phyloP scores from a whole-genome alignment of 2,797 vertebrate genomes.

The Ctenopoma multispine region DNA sequence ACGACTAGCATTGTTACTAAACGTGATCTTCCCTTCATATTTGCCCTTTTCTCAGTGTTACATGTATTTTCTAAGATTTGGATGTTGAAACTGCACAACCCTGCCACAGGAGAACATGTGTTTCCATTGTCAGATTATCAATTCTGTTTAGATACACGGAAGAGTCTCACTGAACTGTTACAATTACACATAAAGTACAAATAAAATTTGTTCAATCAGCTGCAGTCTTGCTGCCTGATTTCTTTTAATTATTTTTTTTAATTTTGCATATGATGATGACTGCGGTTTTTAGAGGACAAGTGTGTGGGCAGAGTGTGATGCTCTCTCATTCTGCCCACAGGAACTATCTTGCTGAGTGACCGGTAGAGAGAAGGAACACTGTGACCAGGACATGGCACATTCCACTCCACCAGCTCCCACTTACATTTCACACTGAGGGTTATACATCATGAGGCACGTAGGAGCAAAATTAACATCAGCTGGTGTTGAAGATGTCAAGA shows the following conservation, averaged over 20 bases:
- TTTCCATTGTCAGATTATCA: background rate
- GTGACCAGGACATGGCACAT: slow-evolving; percentile 78
- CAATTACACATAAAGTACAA: slow-evolving; percentile 11
- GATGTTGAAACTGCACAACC: background rate
- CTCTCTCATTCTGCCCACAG: slow-evolving; percentile 81
- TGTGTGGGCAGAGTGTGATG: slow-evolving; percentile 80
- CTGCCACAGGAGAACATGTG: background rate
- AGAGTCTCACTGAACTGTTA: background rate
- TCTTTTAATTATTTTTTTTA: background rate
- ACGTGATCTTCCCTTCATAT: background rate
- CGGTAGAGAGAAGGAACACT: slow-evolving; percentile 78
- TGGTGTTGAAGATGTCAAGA: slow-evolving; percentile 33
- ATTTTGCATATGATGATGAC: slow-evolving; percentile 64
- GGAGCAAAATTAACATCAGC: slow-evolving; percentile 63
- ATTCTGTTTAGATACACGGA: background rate
- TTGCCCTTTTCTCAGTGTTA: background rate
- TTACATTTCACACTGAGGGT: slow-evolving; percentile 66
- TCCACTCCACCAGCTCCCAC: slow-evolving; percentile 76
- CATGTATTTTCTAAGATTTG: background rate
- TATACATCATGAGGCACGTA: slow-evolving; percentile 63
- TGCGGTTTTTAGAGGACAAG: slow-evolving; percentile 76
- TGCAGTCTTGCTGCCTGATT: slow-evolving; percentile 20
- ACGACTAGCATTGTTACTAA: background rate
- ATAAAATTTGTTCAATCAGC: slow-evolving; percentile 26
- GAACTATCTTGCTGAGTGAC: slow-evolving; percentile 81